Percentiles rank a stretch among this genome's conserved stretches.
Conservation (phyloP, 92 coral and sea anemone genomes). For the Porites lobata region DNA sequence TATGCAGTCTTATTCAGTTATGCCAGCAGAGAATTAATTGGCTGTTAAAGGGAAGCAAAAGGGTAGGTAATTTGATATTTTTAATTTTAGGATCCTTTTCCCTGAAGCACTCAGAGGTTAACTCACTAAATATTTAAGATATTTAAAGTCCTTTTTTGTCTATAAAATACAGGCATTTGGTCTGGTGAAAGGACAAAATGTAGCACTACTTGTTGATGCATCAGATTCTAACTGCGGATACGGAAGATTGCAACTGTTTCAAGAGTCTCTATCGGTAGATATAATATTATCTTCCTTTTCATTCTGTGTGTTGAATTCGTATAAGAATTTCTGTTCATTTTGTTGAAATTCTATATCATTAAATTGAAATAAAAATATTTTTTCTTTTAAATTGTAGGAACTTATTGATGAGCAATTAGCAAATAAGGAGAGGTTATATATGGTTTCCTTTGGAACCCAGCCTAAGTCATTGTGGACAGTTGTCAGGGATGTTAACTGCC, state of each 20-base stretch:
- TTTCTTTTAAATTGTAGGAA: constrained; percentile 58
- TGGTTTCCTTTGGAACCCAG: constrained; percentile 92
- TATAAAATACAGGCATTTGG: constrained; percentile 85
- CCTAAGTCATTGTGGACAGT: constrained; percentile 90
- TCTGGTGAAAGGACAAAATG: constrained; percentile 89
- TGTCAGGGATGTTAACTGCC: constrained; percentile 94
- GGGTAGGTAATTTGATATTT: constrained; percentile 66
- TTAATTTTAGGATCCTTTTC: no score
- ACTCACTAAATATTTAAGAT: no score
- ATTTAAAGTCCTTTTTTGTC: neutral
- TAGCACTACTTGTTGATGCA: constrained; percentile 92
- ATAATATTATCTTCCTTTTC: neutral
- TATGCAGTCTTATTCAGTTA: constrained; percentile 73
- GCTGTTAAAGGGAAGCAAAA: constrained; percentile 89
- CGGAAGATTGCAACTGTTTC: constrained; percentile 91
- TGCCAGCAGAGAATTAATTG: constrained; percentile 97
- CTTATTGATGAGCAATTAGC: constrained; percentile 91
- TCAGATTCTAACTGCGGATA: constrained; percentile 99
- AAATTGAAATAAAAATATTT: no score
- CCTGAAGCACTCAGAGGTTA: no score
- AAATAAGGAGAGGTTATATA: constrained; percentile 87
- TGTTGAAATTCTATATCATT: no score
- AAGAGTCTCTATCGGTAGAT: constrained; percentile 90
- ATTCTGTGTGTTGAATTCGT: neutral
- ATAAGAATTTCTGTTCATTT: no score